These are phyloP conservation scores for Eptatretus atami DNA, from an alignment of 2,797 vertebrate species.

Conservation along the genomic window DNA sequence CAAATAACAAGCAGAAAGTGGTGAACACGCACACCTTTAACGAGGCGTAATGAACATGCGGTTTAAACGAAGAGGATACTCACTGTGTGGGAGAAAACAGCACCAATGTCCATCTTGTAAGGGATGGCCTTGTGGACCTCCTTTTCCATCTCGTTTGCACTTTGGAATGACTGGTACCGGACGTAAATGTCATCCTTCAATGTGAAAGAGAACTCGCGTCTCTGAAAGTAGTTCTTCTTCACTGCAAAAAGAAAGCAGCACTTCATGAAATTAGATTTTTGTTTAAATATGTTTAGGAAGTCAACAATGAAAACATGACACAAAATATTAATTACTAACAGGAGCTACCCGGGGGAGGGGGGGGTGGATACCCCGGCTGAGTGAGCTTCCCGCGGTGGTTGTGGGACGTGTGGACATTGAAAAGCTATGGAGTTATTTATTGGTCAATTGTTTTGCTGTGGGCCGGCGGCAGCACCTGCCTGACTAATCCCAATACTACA, in stretches of 20 bases:
- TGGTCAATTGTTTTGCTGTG: too few species aligned
- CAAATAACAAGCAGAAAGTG: not conserved
- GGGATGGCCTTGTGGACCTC: conserved; percentile 71
- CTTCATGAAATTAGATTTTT: not conserved
- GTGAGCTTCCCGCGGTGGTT: too few species aligned
- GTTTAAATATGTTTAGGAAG: too few species aligned
- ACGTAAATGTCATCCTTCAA: conserved; percentile 73
- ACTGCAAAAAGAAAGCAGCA: conserved; percentile 17
- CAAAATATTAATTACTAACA: too few species aligned
- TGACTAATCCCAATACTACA: too few species aligned
- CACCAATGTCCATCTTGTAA: conserved; percentile 76
- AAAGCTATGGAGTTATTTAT: too few species aligned
- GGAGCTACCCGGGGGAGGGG: too few species aligned
- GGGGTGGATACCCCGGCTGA: too few species aligned
- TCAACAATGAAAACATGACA: too few species aligned
- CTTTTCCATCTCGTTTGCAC: conserved; percentile 52
- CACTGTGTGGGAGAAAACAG: conserved; percentile 52
- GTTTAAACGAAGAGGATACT: conserved; percentile 3
- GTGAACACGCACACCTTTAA: not conserved
- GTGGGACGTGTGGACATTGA: too few species aligned
- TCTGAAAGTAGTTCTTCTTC: conserved; percentile 56
- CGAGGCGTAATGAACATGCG: not conserved
- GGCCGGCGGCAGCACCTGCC: too few species aligned
- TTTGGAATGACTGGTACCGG: conserved; percentile 62
- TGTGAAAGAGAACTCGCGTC: conserved; percentile 81